Percentiles rank a stretch among this genome's conserved stretches.
These are phyloP conservation scores for Callionymus lyra DNA, from an alignment of 2,113 vertebrate species.

Conservation along the genomic window DNA sequence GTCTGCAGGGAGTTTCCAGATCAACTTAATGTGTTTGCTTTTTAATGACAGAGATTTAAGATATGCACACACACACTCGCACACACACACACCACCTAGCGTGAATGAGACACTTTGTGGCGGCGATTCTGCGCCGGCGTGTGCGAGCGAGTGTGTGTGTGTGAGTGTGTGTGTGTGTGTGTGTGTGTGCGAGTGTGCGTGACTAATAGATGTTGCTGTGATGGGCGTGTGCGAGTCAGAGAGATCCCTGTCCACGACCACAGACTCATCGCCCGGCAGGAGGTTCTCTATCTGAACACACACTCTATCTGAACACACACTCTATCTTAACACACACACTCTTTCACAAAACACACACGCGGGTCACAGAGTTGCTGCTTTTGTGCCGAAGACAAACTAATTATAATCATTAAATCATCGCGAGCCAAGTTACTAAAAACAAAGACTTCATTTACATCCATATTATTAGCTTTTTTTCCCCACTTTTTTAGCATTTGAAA, in stretches of 20 bases:
- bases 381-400: too few species aligned
- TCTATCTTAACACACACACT: too few species aligned
- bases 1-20: slow-evolving; percentile 55
- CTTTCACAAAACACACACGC: slow-evolving; percentile 23
- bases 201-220: slow-evolving; percentile 48
- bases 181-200: slow-evolving; percentile 10
- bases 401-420: too few species aligned
- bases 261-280: slow-evolving; percentile 35
- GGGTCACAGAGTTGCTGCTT: too few species aligned
- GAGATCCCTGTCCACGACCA: slow-evolving; percentile 41
- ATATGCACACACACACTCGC: slow-evolving; percentile 49
- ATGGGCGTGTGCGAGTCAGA: slow-evolving; percentile 35
- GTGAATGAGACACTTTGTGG: slow-evolving; percentile 44
- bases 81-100: slow-evolving; percentile 34
- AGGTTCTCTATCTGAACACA: too few species aligned
- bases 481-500: too few species aligned
- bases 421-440: too few species aligned
- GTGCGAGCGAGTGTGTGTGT: slow-evolving; percentile 14
- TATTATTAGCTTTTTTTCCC: too few species aligned
- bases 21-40: slow-evolving; percentile 56
- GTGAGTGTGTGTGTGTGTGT: slow-evolving; percentile 15
- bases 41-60: slow-evolving; percentile 60
- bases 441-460: too few species aligned
- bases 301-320: too few species aligned
- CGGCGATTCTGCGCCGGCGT: slow-evolving; percentile 2